These are phyloP conservation scores for Altica lythri DNA, from an alignment of 2,888 invertebrate genomes.

Conservation along the genomic window DNA sequence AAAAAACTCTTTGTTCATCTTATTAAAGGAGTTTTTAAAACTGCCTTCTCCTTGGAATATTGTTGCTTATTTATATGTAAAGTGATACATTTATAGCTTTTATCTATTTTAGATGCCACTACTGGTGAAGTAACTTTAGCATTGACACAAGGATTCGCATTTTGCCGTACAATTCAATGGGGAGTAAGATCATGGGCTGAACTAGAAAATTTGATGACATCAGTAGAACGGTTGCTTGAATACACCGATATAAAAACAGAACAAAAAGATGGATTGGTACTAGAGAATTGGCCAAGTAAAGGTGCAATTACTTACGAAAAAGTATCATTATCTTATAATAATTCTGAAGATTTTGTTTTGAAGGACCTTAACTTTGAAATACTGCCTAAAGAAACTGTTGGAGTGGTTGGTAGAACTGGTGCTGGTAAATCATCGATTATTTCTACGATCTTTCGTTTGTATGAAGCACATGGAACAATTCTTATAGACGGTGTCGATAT, in stretches of 20 bases:
- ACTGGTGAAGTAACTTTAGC: slow-evolving; percentile 60
- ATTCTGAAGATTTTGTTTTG: slow-evolving; percentile 71
- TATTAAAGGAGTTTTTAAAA: too few species aligned
- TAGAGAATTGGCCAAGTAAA: slow-evolving; percentile 71
- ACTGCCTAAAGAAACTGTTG: slow-evolving; percentile 71
- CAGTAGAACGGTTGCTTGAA: slow-evolving; percentile 77
- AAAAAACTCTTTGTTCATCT: too few species aligned
- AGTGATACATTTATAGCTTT: too few species aligned
- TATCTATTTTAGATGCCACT: slow-evolving; percentile 40
- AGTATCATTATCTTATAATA: slow-evolving; percentile 73
- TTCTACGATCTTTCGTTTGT: slow-evolving; percentile 78
- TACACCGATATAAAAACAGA: slow-evolving; percentile 58
- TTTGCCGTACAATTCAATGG: slow-evolving; percentile 70
- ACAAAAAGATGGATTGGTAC: slow-evolving; percentile 40
- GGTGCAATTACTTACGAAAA: slow-evolving; percentile 71
- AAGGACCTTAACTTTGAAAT: slow-evolving; percentile 70
- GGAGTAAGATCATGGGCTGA: slow-evolving; percentile 84
- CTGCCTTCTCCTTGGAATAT: too few species aligned
- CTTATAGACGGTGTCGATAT: slow-evolving; percentile 79
- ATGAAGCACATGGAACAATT: slow-evolving; percentile 75
- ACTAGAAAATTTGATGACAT: slow-evolving; percentile 78
- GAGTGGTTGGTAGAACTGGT: slow-evolving; percentile 58
- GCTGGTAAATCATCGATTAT: slow-evolving; percentile 81
- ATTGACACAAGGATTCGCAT: slow-evolving; percentile 78
- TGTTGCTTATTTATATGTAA: too few species aligned